Percentiles rank a stretch among this genome's conserved stretches.
Evolutionary conservation across 2,888 invertebrate species (phyloP).

Genomic region (Proisotoma minuta): DNA sequence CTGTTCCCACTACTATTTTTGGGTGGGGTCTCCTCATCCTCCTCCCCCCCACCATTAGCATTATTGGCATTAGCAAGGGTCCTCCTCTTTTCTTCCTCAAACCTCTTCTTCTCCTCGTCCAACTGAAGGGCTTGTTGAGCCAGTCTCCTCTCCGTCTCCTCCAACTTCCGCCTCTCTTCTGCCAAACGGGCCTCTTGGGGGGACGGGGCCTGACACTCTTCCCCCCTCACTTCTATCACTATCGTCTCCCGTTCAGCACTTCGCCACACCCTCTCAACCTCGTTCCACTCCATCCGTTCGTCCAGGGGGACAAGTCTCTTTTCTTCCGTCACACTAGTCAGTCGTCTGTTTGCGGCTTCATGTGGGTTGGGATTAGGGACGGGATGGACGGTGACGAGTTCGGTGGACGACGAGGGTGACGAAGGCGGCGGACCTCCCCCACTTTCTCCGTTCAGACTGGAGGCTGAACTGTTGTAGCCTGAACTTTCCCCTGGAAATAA

Average conservation of each 20-base stretch:
- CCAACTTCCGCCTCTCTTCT: constrained; percentile 48
- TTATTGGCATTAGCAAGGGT: not conserved
- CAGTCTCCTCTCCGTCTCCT: constrained; percentile 48
- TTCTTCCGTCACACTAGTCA: not conserved
- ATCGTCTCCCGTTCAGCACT: constrained; percentile 51
- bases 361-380: not conserved
- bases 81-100: constrained; percentile 47
- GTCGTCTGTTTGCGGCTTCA: not conserved
- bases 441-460: constrained; percentile 68
- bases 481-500: constrained; percentile 76
- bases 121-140: constrained; percentile 48
- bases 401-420: not conserved
- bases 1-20: constrained; percentile 51
- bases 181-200: too few relatives aligned
- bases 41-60: not conserved
- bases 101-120: constrained; percentile 48
- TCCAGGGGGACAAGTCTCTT: constrained; percentile 49
- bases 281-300: constrained; percentile 58
- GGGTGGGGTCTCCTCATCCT: too few relatives aligned
- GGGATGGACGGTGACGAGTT: not conserved
- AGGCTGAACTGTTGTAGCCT: constrained; percentile 79
- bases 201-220: not conserved
- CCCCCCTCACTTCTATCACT: constrained; percentile 41
- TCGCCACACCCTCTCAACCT: constrained; percentile 59
- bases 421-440: constrained; percentile 20